Base-by-base conservation (phyloP, 1,140 invertebrate genomes). In the Diachasma alloeum region DNA sequence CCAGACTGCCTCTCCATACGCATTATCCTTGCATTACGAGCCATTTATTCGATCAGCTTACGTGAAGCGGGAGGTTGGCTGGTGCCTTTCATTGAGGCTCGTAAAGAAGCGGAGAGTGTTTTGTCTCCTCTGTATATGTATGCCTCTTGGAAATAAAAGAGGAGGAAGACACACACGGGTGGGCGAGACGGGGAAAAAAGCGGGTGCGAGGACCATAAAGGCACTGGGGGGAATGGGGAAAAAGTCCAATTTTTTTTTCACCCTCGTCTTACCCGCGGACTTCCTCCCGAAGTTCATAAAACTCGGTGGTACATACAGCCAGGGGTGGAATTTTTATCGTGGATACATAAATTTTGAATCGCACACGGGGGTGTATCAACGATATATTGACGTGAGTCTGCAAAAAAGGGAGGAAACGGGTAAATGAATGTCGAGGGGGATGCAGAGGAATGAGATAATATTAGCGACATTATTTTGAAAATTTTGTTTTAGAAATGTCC, bases 1-100 rank as follows among this genome's bases (percentile, higher is more conserved):
- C 48, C 72, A 24, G 78, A 75, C 71, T 75, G 75, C 75, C 66
- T 71, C 76, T 77, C 69, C 74, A 72, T 81, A 79, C 80, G 72
- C 78, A 75, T 79, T 81, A 81, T 79, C 78, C 68, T 69, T 70
- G 72, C 78, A 75, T 77, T 79, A 79, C 77, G 75, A 63, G 71
- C 78, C 46, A 78, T 79, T 77, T 79, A 77, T 81, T 79, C 75
- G 78, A 75, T 72, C 59, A 26, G 59, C 59, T 63, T 19, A 31
- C 59, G 59, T 26, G 59, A 63, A 63, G 6, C 59, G 22, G 26
- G 24, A 63, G 19, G 24, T 42, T 42, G 59, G 4, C 59, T 63
- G 59, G 59, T 56, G 48, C 48, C 24, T 63, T 63, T 31, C 59
- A 63, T 63, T 63, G 59, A 11, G 59, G 22, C 22, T 63, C 59